Evolutionary conservation across 1,140 invertebrate species (phyloP).

Genomic region (Drosophila kepulauana): DNA sequence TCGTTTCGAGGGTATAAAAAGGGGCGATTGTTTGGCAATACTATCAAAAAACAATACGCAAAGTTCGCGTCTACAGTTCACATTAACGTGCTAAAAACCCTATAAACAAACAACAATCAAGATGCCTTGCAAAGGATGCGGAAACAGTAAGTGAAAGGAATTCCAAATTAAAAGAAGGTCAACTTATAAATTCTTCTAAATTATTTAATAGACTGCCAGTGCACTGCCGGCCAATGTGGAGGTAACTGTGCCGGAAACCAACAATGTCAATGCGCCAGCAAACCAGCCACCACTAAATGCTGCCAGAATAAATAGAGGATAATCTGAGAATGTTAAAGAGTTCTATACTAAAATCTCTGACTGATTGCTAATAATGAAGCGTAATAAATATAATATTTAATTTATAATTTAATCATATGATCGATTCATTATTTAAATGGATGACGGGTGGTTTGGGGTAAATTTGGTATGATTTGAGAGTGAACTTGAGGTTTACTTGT

Average conservation of each 20-base stretch:
- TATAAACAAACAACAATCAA: conserved; percentile 13
- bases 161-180: background rate
- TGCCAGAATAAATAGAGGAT: conserved; percentile 38
- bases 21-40: background rate
- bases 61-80: background rate
- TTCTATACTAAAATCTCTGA: conserved; percentile 10
- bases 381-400: conserved; percentile 9
- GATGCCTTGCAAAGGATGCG: conserved; percentile 77
- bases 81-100: background rate
- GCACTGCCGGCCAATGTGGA: conserved; percentile 65
- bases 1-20: conserved; percentile 44
- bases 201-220: conserved; percentile 60
- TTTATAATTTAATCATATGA: background rate
- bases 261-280: conserved; percentile 63
- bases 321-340: background rate
- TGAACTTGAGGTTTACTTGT: no score
- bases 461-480: no score
- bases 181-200: background rate
- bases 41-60: conserved; percentile 14
- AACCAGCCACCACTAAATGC: conserved; percentile 53
- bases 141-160: conserved; percentile 61
- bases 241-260: conserved; percentile 63
- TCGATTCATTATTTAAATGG: background rate
- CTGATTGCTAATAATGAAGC: conserved; percentile 15
- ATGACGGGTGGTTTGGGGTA: no score